Conservation (phyloP, 2,888 invertebrate genomes). For the Bruchidius siliquastri region DNA sequence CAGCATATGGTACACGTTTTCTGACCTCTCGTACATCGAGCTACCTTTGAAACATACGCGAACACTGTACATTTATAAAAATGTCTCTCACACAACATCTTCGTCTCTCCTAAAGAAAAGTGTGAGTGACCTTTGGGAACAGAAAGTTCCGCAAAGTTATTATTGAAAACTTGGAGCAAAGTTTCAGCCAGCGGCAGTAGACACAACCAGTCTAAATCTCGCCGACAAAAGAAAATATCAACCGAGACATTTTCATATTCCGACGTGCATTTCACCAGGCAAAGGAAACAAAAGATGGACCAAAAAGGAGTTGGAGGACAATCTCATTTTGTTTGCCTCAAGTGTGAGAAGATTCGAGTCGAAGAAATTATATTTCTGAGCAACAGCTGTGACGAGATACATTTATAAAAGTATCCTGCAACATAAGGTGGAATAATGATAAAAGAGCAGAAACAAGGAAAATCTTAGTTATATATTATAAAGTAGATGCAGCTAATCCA, state of each 20-base stretch:
- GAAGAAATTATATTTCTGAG: not conserved
- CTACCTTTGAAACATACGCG: too few species aligned
- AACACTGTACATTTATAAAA: too few species aligned
- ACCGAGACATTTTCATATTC: not conserved
- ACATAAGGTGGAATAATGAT: too few species aligned
- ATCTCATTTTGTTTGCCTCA: not conserved
- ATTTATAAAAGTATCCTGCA: not conserved
- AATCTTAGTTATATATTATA: too few species aligned
- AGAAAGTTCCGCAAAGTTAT: constrained; percentile 8
- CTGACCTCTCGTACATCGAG: too few species aligned
- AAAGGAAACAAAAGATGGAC: not conserved
- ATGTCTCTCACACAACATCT: too few species aligned
- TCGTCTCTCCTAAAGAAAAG: not conserved
- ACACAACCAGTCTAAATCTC: constrained; percentile 1
- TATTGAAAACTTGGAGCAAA: constrained; percentile 15
- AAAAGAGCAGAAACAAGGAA: too few species aligned
- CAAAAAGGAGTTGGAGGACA: not conserved
- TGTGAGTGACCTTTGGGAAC: not conserved
- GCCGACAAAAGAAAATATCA: not conserved
- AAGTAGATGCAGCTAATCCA: too few species aligned
- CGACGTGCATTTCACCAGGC: not conserved
- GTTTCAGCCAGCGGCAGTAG: constrained; percentile 11
- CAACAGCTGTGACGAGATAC: not conserved
- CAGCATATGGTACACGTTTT: too few species aligned
- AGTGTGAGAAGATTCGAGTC: not conserved